These are phyloP conservation scores for Diorhabda carinulata DNA, from an alignment of 1,140 invertebrate species.

Conservation along the genomic window DNA sequence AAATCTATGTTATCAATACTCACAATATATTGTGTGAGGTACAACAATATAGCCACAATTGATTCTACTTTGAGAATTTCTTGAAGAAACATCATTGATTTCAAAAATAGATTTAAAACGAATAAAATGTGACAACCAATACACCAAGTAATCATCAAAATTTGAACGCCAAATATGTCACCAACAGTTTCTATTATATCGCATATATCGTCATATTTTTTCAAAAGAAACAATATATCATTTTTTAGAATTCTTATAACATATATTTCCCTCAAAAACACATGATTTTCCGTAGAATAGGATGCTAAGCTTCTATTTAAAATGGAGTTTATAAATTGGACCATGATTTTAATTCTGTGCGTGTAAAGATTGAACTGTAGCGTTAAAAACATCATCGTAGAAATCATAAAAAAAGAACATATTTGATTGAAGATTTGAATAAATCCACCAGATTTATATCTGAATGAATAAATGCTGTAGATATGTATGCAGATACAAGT, in stretches of 20 bases:
- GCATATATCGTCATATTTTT: neutral
- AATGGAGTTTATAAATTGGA: neutral
- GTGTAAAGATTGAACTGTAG: neutral
- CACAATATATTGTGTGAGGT: too few relatives aligned
- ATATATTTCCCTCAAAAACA: neutral
- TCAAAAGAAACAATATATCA: neutral
- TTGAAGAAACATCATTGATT: neutral
- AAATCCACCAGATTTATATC: too few relatives aligned
- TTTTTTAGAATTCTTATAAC: neutral
- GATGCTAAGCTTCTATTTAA: neutral
- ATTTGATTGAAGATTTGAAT: too few relatives aligned
- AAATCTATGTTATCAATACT: too few relatives aligned
- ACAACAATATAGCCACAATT: too few relatives aligned
- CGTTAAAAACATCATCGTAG: neutral
- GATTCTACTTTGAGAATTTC: too few relatives aligned
- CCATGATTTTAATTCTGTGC: neutral
- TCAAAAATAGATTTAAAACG: neutral
- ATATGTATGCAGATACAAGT: too few relatives aligned
- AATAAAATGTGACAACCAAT: neutral
- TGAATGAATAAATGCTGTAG: too few relatives aligned
- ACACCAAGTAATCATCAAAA: neutral
- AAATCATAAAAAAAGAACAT: too few relatives aligned
- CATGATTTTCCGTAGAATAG: neutral
- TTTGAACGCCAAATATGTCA: neutral
- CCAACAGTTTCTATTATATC: neutral